Conservation (phyloP, 2,888 invertebrate genomes). For the Mythimna impura region DNA sequence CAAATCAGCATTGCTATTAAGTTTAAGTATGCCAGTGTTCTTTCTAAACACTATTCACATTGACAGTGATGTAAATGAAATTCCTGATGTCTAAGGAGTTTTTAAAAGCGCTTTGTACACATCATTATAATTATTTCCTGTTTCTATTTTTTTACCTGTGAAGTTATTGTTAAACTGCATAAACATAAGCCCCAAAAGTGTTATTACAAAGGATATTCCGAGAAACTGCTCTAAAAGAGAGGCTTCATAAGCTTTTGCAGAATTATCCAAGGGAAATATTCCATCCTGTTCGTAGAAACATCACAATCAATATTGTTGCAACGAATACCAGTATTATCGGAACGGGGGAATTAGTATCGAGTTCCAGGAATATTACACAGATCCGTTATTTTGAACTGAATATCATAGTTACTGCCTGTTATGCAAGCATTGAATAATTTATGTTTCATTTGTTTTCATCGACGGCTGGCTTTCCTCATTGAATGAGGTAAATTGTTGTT, state of each 20-base stretch:
- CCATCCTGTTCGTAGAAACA: slow-evolving; percentile 17
- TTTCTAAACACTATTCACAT: too few species aligned
- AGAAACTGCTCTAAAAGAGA: slow-evolving; percentile 13
- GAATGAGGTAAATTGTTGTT: not conserved
- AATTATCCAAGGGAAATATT: slow-evolving; percentile 30
- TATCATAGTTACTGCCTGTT: slow-evolving; percentile 2
- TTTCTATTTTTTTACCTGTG: too few species aligned
- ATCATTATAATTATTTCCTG: too few species aligned
- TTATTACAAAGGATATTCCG: not conserved
- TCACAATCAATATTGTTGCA: slow-evolving; percentile 19
- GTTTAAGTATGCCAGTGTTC: too few species aligned
- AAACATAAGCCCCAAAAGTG: not conserved
- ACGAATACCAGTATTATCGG: not conserved
- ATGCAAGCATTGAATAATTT: slow-evolving; percentile 1
- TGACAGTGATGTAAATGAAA: too few species aligned
- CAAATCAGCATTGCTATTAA: too few species aligned
- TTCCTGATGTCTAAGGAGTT: too few species aligned
- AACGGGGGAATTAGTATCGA: slow-evolving; percentile 8
- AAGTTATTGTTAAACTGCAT: too few species aligned
- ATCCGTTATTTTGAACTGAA: slow-evolving; percentile 20
- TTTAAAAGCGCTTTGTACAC: too few species aligned
- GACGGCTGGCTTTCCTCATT: slow-evolving; percentile 29
- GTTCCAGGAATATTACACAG: slow-evolving; percentile 18
- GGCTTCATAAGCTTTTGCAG: not conserved
- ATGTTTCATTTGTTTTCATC: not conserved